Evolutionary conservation across 1,140 invertebrate genomes (phyloP).

Genomic region (Homarus americanus): DNA sequence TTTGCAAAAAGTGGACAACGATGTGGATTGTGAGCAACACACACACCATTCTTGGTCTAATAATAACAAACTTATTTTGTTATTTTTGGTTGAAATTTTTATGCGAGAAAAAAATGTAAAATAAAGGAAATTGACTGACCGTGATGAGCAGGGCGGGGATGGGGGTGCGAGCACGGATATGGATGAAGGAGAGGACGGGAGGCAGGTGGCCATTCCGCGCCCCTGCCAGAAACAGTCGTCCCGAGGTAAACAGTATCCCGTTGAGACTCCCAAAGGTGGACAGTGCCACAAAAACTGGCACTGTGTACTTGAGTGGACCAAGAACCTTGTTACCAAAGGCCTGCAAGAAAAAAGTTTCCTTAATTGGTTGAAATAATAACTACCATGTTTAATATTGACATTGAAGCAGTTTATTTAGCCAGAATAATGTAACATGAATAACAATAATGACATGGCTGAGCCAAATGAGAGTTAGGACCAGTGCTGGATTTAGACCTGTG

Average conservation of each 20-base stretch:
- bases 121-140: constrained; percentile 74
- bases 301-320: constrained; percentile 81
- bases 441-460: too few species aligned
- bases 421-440: too few species aligned
- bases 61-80: not conserved
- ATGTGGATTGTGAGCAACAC: too few species aligned
- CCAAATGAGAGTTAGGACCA: too few species aligned
- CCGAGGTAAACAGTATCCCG: constrained; percentile 82
- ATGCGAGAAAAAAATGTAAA: not conserved
- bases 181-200: constrained; percentile 79
- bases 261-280: constrained; percentile 83
- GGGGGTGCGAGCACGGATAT: constrained; percentile 79
- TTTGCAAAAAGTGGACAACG: too few species aligned
- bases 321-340: constrained; percentile 81
- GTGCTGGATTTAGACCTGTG: too few species aligned
- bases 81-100: not conserved
- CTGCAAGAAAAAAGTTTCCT: constrained; percentile 56
- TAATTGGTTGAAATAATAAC: too few species aligned
- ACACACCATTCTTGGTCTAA: too few species aligned
- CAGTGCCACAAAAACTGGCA: constrained; percentile 83
- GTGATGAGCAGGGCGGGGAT: constrained; percentile 80
- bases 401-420: too few species aligned
- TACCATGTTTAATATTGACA: too few species aligned
- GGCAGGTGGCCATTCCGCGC: constrained; percentile 81
- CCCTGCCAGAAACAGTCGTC: constrained; percentile 78